Evolutionary conservation across 2,113 vertebrate species (phyloP), one percentile per base, ranked within the genome.

Genomic region (Nothocercus nigrocapillus): DNA sequence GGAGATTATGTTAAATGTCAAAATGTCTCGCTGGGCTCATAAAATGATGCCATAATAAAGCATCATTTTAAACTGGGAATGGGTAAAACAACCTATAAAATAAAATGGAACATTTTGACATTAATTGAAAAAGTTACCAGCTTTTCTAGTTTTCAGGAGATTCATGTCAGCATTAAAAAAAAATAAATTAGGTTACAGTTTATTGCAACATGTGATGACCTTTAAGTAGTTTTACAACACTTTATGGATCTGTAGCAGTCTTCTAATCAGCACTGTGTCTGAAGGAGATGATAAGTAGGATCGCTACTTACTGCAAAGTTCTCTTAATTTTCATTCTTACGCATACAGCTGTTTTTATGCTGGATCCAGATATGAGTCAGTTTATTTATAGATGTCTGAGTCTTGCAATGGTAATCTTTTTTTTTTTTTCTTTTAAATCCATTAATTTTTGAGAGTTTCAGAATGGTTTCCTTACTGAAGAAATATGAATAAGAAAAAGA

Each of bases 1-100:
- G 68, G 95, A 98, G 96, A 98, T 97, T 97, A 97, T 95, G 94
- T 96, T 97, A 98, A 98, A 98, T 98, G 98, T 98, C 98, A 98
- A 97, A 97, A 95, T 93, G 97, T 96, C 97, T 97, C 98, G 89
- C 93, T 73, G 95, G 97, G 96, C 96, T 98, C 97, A 93, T 98
- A 97, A 98, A 97, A 85, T 92, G 93, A 95, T 97, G 94, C 97
- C 88, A 93, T 64, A 51, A 96, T 96, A 97, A 82, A 97, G 96
- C 89, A 97, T 95, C 92, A 97, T 97, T 98, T 98, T 98, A 97
- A 97, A 97, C 96, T 97, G 95, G 96, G 97, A 97, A 97, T 93
- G 91, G 91, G 78, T 97, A 98, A 96, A 98, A 97, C 97, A 98
- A 98, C 94, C 97, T 97, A 98, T 98, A 97, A 96, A 98, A 97